phyloP scores from a whole-genome alignment of 2,888 invertebrate species.

The Nesidiocoris tenuis region DNA sequence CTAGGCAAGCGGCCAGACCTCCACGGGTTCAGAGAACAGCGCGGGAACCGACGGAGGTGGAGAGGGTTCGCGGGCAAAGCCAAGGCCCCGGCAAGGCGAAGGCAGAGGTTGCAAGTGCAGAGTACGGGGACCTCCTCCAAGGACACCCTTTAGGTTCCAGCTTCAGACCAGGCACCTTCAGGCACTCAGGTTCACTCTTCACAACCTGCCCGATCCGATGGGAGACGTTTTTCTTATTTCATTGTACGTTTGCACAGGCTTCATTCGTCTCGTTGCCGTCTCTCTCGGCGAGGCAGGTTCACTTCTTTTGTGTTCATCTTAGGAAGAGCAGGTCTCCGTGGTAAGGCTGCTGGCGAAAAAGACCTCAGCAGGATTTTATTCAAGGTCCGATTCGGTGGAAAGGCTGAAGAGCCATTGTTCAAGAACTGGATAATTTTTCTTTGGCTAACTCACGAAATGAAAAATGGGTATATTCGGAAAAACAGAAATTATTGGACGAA shows the following conservation, averaged over 20 bases:
- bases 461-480: too few relatives aligned
- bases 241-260: background rate
- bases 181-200: too few relatives aligned
- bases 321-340: too few relatives aligned
- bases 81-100: background rate
- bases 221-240: background rate
- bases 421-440: too few relatives aligned
- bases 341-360: too few relatives aligned
- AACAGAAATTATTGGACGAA: too few relatives aligned
- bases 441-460: too few relatives aligned
- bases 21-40: background rate
- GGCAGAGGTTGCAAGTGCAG: conserved; percentile 27
- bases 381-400: too few relatives aligned
- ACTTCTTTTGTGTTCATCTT: background rate
- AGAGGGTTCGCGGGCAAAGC: background rate
- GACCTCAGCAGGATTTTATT: too few relatives aligned
- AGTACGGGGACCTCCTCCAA: conserved; percentile 36
- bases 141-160: conserved; percentile 19
- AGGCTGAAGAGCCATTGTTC: too few relatives aligned
- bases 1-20: background rate
- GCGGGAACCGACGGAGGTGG: background rate
- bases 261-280: background rate
- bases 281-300: background rate
- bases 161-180: conserved; percentile 1
- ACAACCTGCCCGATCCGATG: background rate